Evolutionary conservation across 2,797 vertebrate genomes (phyloP).

Genomic region (Sebastolobus alascanus): DNA sequence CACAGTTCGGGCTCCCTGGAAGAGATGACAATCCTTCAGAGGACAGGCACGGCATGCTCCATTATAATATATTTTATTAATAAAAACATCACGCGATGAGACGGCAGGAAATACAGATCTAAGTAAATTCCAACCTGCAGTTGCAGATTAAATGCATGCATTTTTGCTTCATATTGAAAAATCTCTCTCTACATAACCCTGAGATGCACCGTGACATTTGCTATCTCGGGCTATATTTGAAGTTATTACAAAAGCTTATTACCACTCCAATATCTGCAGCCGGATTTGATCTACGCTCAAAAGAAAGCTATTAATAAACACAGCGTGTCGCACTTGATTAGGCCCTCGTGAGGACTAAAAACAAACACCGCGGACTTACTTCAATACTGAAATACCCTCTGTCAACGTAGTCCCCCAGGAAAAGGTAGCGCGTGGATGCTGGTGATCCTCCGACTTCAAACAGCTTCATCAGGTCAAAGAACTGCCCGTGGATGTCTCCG

Average conservation of each 20-base stretch:
- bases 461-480: slow-evolving; percentile 99
- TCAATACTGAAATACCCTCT: slow-evolving; percentile 99
- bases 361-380: slow-evolving; percentile 86
- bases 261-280: slow-evolving; percentile 61
- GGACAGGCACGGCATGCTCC: slow-evolving; percentile 28
- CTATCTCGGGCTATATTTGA: slow-evolving; percentile 41
- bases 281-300: slow-evolving; percentile 65
- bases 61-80: slow-evolving; percentile 68
- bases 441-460: slow-evolving; percentile 99
- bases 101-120: slow-evolving; percentile 23
- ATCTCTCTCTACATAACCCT: slow-evolving; percentile 34
- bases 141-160: slow-evolving; percentile 29
- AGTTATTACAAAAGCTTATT: slow-evolving; percentile 66
- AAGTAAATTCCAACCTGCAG: slow-evolving; percentile 33
- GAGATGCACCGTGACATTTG: slow-evolving; percentile 50
- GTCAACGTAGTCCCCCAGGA: slow-evolving; percentile 99
- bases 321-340: slow-evolving; percentile 61
- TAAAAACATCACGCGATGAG: slow-evolving; percentile 36
- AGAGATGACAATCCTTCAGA: slow-evolving; percentile 48
- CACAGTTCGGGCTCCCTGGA: slow-evolving; percentile 24
- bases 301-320: slow-evolving; percentile 75
- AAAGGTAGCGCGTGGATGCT: slow-evolving; percentile 98
- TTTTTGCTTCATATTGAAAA: slow-evolving; percentile 57
- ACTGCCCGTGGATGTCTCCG: slow-evolving; percentile 99
- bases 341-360: slow-evolving; percentile 42